Base-by-base conservation (phyloP, 2,888 invertebrate genomes). In the Spodoptera exigua region DNA sequence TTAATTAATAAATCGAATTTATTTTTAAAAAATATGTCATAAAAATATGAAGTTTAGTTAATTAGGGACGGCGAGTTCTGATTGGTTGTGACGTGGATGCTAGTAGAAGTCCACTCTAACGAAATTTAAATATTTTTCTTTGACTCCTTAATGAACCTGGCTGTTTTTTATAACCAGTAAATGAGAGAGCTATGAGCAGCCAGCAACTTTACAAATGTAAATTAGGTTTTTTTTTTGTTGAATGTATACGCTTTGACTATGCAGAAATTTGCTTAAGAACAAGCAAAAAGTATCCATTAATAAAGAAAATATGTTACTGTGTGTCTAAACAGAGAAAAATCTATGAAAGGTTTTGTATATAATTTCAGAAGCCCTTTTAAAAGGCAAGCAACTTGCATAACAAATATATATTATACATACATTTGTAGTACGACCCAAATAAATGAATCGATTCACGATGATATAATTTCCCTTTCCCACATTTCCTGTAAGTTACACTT, bases 121-220 rank as follows among this genome's bases (percentile, higher is more conserved):
- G 49, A 68, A 54, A n/a, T 40, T 51, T 21, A 9, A 36, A 34
- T 45, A 10, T 40, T 54, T 54, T 57, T 34, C 36, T 60, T 61
- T 60, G 64, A 45, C 36, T n/a, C 1, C 54, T 57, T 59, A 63
- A 71, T 59, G 47, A 68, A 59, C 39, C 47, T 18, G 36, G 35
- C 14, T 3, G 5, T 12, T 57, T 68, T 72, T 54, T 45, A 37
- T 48, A 47, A 54, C 7, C 36, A 16, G 12, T 11, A 27, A 27
- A 27, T 27, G 27, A 27, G 27, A 27, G 7, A 27, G 27, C 27
- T 7, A 5, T 9, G 27, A n/a, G n/a, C n/a, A n/a, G 7, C 1
- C 21, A 9, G 27, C 9, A 27, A 9, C 27, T 27, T 7, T 27
- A 9, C 1, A 27, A 27, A 27, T 27, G 27, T 27, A 27, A 27